Conservation (phyloP, 23 tunicate genomes). For the Ascidia mentula region DNA sequence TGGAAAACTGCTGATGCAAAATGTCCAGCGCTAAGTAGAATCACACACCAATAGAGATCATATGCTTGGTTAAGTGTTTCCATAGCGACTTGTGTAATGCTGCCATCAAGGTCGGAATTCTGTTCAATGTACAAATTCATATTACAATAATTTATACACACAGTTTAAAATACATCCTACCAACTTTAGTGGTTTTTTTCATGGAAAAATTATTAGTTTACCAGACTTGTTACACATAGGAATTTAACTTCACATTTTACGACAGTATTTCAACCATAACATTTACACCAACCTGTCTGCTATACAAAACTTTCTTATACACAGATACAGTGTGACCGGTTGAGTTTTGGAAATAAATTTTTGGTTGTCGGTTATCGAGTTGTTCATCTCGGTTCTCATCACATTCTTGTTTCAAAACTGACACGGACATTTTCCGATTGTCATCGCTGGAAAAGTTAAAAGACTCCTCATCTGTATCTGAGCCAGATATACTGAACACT, state of each 20-base stretch:
- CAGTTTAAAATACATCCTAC: no score
- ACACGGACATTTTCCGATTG: conserved; percentile 8
- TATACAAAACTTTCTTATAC: conserved; percentile 59
- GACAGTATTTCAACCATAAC: background rate
- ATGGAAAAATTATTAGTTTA: no score
- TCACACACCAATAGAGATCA: conserved; percentile 29
- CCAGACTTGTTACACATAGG: background rate
- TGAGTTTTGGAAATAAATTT: conserved; percentile 62
- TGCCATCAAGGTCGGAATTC: conserved; percentile 12
- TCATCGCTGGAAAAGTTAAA: conserved; percentile 14
- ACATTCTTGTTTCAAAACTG: conserved; percentile 27
- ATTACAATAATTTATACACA: no score
- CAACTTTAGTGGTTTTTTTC: no score
- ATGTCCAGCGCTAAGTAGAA: conserved; percentile 78
- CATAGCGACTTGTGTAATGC: background rate
- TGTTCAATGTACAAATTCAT: no score
- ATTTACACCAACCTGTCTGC: conserved; percentile 16
- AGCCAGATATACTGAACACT: conserved; percentile 79
- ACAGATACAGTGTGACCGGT: conserved; percentile 40
- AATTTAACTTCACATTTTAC: background rate
- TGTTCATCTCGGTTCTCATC: conserved; percentile 41
- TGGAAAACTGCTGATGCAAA: conserved; percentile 87
- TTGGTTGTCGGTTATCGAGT: conserved; percentile 51
- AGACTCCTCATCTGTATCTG: conserved; percentile 42
- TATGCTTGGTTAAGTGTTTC: conserved; percentile 12